Conservation (phyloP, 1,140 invertebrate species). For the Metopolophium dirhodum region DNA sequence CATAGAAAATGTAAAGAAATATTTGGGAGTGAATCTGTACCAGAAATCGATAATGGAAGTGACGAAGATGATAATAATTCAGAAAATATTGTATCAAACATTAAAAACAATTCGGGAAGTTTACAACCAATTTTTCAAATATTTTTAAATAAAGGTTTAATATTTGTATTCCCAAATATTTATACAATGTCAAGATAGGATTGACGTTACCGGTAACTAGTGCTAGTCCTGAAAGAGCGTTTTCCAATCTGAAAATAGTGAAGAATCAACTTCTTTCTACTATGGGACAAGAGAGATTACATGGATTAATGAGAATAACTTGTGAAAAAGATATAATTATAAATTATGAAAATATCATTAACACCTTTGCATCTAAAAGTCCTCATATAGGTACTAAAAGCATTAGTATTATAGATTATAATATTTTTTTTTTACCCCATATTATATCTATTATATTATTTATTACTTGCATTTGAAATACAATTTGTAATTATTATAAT, state of each 20-base stretch:
- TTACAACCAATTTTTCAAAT: background rate
- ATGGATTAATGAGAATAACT: background rate
- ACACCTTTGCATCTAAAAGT: background rate
- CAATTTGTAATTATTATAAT: too few species aligned
- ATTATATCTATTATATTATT: too few species aligned
- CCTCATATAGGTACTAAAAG: background rate
- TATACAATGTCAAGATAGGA: background rate
- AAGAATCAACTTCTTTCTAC: background rate
- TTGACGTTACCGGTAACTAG: background rate
- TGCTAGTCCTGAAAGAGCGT: background rate
- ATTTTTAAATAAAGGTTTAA: slow-evolving; percentile 5
- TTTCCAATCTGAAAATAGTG: background rate
- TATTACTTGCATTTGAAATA: too few species aligned
- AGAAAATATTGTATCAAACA: background rate
- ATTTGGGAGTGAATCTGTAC: background rate
- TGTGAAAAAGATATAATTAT: background rate
- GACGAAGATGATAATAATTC: background rate
- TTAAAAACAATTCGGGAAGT: background rate
- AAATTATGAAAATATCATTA: slow-evolving; percentile 1
- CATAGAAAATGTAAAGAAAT: background rate
- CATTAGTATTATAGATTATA: background rate
- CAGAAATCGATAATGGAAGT: background rate
- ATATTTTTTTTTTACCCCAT: too few species aligned
- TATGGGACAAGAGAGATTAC: slow-evolving; percentile 6
- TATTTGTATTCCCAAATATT: background rate